phyloP scores from a whole-genome alignment of 2,888 invertebrate genomes.

The Copidosoma aretas region DNA sequence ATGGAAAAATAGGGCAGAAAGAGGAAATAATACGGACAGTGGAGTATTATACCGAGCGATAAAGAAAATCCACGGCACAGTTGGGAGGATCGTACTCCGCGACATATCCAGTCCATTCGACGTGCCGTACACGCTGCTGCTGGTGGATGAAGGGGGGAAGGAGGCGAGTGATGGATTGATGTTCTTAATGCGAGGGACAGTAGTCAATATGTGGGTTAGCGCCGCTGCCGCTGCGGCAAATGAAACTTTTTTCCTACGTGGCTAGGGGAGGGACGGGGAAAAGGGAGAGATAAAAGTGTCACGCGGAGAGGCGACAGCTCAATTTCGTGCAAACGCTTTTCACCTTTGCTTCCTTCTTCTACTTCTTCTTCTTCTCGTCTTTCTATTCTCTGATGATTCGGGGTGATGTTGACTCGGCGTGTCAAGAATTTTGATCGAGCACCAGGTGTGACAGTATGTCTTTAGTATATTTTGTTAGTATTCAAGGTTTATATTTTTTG shows the following conservation, averaged over 20 bases:
- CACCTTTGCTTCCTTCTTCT: background rate
- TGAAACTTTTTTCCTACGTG: slow-evolving; percentile 15
- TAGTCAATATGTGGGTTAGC: slow-evolving; percentile 47
- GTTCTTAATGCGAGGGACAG: slow-evolving; percentile 56
- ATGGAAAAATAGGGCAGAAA: no score
- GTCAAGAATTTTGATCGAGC: background rate
- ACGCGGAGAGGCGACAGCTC: slow-evolving; percentile 19
- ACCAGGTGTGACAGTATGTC: background rate
- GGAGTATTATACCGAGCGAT: no score
- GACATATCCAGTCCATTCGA: no score
- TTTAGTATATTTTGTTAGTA: background rate
- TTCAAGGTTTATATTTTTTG: no score
- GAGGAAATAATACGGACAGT: background rate
- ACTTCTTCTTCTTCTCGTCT: no score
- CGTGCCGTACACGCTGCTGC: no score
- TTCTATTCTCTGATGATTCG: background rate
- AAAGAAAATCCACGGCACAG: no score
- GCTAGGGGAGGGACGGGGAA: background rate
- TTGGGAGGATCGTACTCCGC: no score
- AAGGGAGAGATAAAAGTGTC: slow-evolving; percentile 30
- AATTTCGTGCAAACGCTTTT: slow-evolving; percentile 22
- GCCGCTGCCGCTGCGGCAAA: slow-evolving; percentile 25
- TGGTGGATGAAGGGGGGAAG: slow-evolving; percentile 35
- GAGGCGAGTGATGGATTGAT: slow-evolving; percentile 56
- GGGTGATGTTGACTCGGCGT: slow-evolving; percentile 15